These are phyloP conservation scores for Sakesphorus luctuosus DNA, from an alignment of 2,113 vertebrate genomes.

Conservation along the genomic window DNA sequence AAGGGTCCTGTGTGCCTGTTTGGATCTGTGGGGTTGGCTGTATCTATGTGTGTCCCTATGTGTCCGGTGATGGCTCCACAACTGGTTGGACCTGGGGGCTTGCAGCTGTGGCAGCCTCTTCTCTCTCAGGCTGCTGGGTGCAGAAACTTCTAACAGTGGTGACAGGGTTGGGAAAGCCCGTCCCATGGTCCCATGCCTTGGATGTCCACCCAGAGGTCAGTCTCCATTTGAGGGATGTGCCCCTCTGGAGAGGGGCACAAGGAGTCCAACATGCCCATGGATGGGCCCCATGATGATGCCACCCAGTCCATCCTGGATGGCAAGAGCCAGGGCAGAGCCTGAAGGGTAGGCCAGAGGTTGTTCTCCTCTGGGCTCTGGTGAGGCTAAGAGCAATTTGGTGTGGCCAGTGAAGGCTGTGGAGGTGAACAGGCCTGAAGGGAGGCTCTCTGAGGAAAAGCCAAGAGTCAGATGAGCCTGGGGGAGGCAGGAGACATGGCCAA, in stretches of 20 bases:
- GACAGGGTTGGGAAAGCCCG: neutral
- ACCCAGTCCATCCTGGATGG: neutral
- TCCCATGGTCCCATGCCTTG: neutral
- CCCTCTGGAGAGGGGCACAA: neutral
- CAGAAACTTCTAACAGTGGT: neutral
- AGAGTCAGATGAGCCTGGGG: neutral
- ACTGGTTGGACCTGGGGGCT: neutral
- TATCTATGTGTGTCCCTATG: neutral
- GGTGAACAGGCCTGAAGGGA: neutral
- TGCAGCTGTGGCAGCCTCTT: neutral
- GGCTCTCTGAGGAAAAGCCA: neutral
- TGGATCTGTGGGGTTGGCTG: neutral
- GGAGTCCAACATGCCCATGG: neutral
- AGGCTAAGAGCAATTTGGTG: neutral
- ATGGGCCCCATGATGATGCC: rapidly evolving
- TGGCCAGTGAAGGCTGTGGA: neutral
- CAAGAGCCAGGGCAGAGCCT: neutral
- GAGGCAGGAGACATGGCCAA: neutral
- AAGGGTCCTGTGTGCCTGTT: neutral
- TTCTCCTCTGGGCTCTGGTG: neutral
- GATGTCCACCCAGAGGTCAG: neutral
- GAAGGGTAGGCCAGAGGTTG: neutral
- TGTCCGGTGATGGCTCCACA: neutral
- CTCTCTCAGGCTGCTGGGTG: neutral
- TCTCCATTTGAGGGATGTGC: neutral